Conservation (phyloP, 2,888 invertebrate species). For the Lasioglossum pauxillum region DNA sequence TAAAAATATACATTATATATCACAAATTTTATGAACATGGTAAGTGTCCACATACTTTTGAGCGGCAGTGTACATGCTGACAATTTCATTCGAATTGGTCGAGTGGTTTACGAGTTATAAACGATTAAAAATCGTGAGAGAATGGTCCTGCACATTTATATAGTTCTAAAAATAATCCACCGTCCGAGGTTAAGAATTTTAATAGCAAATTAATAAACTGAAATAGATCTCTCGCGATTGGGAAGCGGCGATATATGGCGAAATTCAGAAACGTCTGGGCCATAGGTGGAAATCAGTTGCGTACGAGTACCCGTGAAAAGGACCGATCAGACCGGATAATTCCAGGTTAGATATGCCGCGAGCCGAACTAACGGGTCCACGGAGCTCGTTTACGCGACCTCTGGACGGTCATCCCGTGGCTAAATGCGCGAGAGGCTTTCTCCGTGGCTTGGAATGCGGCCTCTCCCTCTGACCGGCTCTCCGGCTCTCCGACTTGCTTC, state of each 20-base stretch:
- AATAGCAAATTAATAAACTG: background rate
- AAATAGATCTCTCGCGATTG: background rate
- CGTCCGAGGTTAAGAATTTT: background rate
- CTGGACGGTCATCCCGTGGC: constrained; percentile 66
- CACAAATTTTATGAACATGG: too few species aligned
- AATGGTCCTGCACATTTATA: too few species aligned
- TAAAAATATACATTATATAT: too few species aligned
- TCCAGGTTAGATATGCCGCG: constrained; percentile 50
- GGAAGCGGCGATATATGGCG: background rate
- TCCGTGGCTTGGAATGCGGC: constrained; percentile 78
- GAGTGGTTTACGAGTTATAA: too few species aligned
- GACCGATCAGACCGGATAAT: constrained; percentile 42
- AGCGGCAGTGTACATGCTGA: too few species aligned
- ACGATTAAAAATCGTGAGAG: too few species aligned
- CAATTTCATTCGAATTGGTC: too few species aligned
- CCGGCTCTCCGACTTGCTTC: constrained; percentile 49
- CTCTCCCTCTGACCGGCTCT: constrained; percentile 69
- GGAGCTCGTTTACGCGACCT: constrained; percentile 66
- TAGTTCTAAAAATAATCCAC: too few species aligned
- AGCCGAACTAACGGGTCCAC: constrained; percentile 57
- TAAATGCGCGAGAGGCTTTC: constrained; percentile 78
- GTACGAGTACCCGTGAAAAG: constrained; percentile 1
- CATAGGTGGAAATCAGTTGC: background rate
- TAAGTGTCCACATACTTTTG: too few species aligned
- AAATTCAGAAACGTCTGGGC: background rate